Conservation (phyloP, 1,140 invertebrate species). For the Euglossa dilemma region DNA sequence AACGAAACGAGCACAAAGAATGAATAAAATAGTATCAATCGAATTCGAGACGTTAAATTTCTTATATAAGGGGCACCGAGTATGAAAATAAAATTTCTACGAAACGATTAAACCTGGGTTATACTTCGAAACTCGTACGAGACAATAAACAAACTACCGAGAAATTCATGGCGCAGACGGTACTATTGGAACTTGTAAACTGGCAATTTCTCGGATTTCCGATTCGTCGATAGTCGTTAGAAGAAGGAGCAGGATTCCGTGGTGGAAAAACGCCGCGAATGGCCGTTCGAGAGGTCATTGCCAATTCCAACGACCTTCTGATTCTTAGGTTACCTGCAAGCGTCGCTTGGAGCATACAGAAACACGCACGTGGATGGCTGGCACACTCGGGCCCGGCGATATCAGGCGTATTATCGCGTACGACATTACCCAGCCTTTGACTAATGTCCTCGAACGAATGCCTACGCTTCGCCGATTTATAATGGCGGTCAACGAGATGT, state of each 20-base stretch:
- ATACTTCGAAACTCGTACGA: too few species aligned
- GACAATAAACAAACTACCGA: too few species aligned
- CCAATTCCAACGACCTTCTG: slow-evolving; percentile 69
- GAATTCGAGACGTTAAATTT: too few species aligned
- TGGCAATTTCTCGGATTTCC: neutral
- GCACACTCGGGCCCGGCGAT: slow-evolving; percentile 70
- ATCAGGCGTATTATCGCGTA: slow-evolving; percentile 81
- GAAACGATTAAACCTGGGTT: too few species aligned
- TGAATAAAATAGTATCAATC: too few species aligned
- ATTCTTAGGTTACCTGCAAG: slow-evolving; percentile 65
- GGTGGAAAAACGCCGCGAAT: slow-evolving; percentile 24
- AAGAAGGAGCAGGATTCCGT: slow-evolving; percentile 7
- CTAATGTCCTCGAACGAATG: slow-evolving; percentile 82
- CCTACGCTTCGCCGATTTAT: slow-evolving; percentile 82
- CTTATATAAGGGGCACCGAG: too few species aligned
- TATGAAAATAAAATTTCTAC: too few species aligned
- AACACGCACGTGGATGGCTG: slow-evolving; percentile 49
- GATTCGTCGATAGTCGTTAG: neutral
- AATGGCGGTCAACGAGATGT: slow-evolving; percentile 82
- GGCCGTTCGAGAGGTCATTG: slow-evolving; percentile 56
- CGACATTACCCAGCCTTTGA: slow-evolving; percentile 81
- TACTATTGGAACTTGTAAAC: neutral
- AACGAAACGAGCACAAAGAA: too few species aligned
- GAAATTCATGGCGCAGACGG: too few species aligned
- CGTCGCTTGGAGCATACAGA: neutral